Percentiles rank a stretch among this genome's conserved stretches.
phyloP scores from a whole-genome alignment of 1,140 invertebrate genomes.

The Araneus ventricosus region DNA sequence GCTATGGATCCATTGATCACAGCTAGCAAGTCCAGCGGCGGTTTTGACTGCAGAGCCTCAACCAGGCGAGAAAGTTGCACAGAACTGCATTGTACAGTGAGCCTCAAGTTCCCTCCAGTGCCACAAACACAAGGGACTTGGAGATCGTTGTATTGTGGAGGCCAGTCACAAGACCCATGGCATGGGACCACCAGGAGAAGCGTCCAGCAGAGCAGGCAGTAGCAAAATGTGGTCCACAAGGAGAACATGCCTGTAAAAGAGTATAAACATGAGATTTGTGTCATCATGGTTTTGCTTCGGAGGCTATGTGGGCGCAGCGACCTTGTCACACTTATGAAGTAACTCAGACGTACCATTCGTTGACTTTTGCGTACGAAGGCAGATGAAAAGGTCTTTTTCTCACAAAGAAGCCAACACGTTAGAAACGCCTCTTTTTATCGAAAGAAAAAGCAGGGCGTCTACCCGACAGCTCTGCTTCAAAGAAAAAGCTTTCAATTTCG shows the following conservation, averaged over 20 bases:
- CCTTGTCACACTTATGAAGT: constrained; percentile 57
- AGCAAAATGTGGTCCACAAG: background rate
- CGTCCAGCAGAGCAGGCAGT: background rate
- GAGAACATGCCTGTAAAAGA: constrained; percentile 43
- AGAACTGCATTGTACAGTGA: constrained; percentile 93
- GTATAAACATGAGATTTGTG: constrained; percentile 37
- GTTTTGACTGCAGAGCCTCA: constrained; percentile 84
- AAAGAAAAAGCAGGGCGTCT: background rate
- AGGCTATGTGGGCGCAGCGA: constrained; percentile 41
- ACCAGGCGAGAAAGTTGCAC: constrained; percentile 89
- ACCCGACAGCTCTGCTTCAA: background rate
- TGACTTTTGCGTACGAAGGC: constrained; percentile 22
- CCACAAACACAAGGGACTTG: constrained; percentile 94
- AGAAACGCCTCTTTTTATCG: background rate
- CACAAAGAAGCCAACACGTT: background rate
- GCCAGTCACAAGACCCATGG: constrained; percentile 89
- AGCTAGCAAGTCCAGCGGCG: constrained; percentile 90
- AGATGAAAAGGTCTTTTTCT: background rate
- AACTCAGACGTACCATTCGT: constrained; percentile 38
- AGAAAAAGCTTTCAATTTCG: background rate
- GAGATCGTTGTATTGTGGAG: constrained; percentile 84
- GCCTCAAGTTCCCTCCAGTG: constrained; percentile 88
- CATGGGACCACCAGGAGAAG: background rate
- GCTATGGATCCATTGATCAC: constrained; percentile 91
- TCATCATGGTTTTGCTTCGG: constrained; percentile 37